These are phyloP conservation scores for Volucella bombylans DNA, from an alignment of 2,888 invertebrate genomes.

Conservation along the genomic window DNA sequence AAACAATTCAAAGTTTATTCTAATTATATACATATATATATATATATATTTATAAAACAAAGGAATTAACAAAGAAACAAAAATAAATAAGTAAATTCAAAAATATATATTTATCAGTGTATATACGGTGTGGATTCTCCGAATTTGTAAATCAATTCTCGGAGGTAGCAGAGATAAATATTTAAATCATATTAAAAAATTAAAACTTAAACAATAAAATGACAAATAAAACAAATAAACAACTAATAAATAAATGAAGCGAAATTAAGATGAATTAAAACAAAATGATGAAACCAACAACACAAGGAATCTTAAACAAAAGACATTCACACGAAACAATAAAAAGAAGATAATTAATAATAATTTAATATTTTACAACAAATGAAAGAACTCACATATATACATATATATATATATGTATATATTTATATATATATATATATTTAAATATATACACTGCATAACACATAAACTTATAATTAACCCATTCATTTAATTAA, in stretches of 20 bases:
- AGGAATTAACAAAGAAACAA: not conserved
- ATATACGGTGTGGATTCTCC: slow-evolving; percentile 70
- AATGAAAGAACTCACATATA: slow-evolving; percentile 65
- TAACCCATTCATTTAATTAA: slow-evolving; percentile 69
- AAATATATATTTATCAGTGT: slow-evolving; percentile 63
- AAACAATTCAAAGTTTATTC: slow-evolving; percentile 61
- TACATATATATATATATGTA: slow-evolving; percentile 60
- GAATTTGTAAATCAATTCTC: slow-evolving; percentile 68
- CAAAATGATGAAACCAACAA: slow-evolving; percentile 11
- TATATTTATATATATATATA: slow-evolving; percentile 65
- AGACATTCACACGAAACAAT: slow-evolving; percentile 80
- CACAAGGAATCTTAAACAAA: slow-evolving; percentile 2
- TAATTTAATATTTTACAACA: slow-evolving; percentile 75
- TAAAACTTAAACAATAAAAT: slow-evolving; percentile 54
- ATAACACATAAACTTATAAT: slow-evolving; percentile 66
- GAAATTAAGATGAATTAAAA: slow-evolving; percentile 16
- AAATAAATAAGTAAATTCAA: slow-evolving; percentile 3
- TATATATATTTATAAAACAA: slow-evolving; percentile 40
- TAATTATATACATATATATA: slow-evolving; percentile 57
- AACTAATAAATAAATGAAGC: slow-evolving; percentile 27
- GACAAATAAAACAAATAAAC: slow-evolving; percentile 53
- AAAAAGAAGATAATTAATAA: slow-evolving; percentile 71
- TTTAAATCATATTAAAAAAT: slow-evolving; percentile 52
- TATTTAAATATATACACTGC: slow-evolving; percentile 53
- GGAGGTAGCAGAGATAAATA: slow-evolving; percentile 59